These are phyloP conservation scores for Heptascelio sp. DNA, from an alignment of 2,888 invertebrate genomes.

Conservation along the genomic window DNA sequence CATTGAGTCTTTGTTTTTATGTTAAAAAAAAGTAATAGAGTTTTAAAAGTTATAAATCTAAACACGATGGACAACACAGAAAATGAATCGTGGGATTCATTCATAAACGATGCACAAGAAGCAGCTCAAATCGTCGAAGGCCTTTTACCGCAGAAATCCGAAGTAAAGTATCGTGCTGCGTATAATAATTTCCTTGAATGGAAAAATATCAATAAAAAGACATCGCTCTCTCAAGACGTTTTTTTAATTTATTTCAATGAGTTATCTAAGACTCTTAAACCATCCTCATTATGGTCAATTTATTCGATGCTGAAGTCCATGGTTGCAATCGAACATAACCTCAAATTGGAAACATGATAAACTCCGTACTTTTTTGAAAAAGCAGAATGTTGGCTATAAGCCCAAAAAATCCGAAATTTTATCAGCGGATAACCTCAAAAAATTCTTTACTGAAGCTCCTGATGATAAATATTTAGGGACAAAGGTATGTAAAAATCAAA, in stretches of 20 bases:
- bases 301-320: constrained; percentile 25
- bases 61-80: too few relatives aligned
- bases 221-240: constrained; percentile 7
- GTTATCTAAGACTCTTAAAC: not conserved
- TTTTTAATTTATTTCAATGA: constrained; percentile 28
- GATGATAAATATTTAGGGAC: constrained; percentile 12
- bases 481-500: constrained; percentile 25
- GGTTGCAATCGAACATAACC: constrained; percentile 14
- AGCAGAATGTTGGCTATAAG: not conserved
- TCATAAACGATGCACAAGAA: too few relatives aligned
- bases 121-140: too few relatives aligned
- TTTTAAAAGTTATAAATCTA: too few relatives aligned
- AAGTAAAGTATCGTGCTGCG: constrained; percentile 3
- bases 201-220: constrained; percentile 8
- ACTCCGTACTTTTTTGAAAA: not conserved
- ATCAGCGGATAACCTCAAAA: not conserved
- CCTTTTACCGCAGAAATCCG: not conserved
- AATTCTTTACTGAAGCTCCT: constrained; percentile 7
- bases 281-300: constrained; percentile 29
- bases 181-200: constrained; percentile 19
- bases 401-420: not conserved
- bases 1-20: not conserved
- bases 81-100: too few relatives aligned
- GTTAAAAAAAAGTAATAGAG: not conserved
- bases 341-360: not conserved